Conservation (phyloP, 2,797 vertebrate species). For the Pseudochirops cupreus region DNA sequence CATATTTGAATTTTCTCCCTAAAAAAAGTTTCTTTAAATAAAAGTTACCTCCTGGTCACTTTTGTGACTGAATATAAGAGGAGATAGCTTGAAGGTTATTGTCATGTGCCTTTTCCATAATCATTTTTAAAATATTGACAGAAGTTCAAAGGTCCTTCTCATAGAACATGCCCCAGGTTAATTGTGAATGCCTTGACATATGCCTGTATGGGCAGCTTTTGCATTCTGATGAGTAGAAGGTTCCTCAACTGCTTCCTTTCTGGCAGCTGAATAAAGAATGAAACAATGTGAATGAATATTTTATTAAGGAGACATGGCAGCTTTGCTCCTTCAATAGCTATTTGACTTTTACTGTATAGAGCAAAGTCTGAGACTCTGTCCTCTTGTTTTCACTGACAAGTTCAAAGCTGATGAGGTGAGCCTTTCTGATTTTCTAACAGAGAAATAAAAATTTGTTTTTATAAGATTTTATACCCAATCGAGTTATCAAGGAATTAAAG, state of each 20-base stretch:
- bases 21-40: not conserved
- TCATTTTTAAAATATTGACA: not conserved
- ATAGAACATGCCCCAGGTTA: not conserved
- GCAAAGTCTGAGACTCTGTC: constrained; percentile 62
- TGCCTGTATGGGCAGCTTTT: not conserved
- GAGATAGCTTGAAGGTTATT: not conserved
- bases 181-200: not conserved
- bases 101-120: not conserved
- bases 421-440: constrained; percentile 63
- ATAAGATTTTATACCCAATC: constrained; percentile 20
- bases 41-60: not conserved
- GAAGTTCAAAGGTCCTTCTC: not conserved
- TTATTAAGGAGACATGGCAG: constrained; percentile 21
- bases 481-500: constrained; percentile 36
- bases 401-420: constrained; percentile 40
- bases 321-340: constrained; percentile 47
- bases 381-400: constrained; percentile 51
- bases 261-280: constrained; percentile 55
- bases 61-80: not conserved
- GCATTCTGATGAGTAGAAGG: not conserved
- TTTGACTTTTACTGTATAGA: constrained; percentile 49
- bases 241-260: not conserved
- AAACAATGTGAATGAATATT: constrained; percentile 38
- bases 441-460: constrained; percentile 30
- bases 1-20: not conserved